phyloP scores from a whole-genome alignment of 2,888 invertebrate genomes.

The Antheraea yamamai region DNA sequence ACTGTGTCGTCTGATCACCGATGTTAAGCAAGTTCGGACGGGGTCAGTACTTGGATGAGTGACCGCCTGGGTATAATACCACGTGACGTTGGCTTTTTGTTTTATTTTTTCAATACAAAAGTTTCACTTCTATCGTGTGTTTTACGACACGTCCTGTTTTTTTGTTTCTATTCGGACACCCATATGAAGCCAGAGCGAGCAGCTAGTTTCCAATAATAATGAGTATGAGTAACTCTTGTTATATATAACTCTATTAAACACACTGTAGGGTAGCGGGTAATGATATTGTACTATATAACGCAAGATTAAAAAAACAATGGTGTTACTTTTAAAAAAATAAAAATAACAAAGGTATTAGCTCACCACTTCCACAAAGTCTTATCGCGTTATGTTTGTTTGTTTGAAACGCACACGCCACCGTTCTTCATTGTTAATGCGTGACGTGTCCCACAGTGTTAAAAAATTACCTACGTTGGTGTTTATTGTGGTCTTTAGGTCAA shows the following conservation, averaged over 20 bases:
- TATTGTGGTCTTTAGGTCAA: neutral
- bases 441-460: neutral
- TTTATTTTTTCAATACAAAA: too few species aligned
- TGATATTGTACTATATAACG: neutral
- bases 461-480: neutral
- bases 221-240: neutral
- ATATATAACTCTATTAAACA: neutral
- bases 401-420: neutral
- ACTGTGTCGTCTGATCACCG: too few species aligned
- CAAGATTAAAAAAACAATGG: neutral
- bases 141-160: too few species aligned
- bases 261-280: neutral
- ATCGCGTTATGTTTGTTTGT: conserved; percentile 10
- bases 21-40: too few species aligned
- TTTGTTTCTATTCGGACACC: too few species aligned
- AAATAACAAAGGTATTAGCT: neutral
- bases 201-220: neutral
- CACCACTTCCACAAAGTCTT: conserved; percentile 13
- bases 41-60: conserved; percentile 59
- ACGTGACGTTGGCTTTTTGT: conserved; percentile 60
- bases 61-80: conserved; percentile 71
- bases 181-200: too few species aligned
- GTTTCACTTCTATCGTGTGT: too few species aligned
- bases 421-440: neutral
- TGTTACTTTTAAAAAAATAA: neutral